Evolutionary conservation across 2,888 invertebrate species (phyloP).

Genomic region (Tuta absoluta): DNA sequence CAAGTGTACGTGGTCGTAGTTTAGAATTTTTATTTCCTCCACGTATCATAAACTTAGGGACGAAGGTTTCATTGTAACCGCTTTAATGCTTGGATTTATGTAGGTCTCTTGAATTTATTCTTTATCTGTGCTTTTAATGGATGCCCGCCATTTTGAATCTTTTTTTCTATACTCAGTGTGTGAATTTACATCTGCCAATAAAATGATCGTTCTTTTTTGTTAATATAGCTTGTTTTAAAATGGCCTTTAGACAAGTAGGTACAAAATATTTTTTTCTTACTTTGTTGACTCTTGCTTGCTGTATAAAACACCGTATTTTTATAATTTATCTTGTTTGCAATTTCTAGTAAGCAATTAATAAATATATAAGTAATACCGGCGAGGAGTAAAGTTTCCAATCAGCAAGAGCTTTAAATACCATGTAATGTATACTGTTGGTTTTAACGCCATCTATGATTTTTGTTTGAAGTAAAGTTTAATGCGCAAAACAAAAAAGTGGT

Average conservation of each 20-base stretch:
- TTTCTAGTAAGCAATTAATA: neutral
- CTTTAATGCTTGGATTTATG: slow-evolving; percentile 28
- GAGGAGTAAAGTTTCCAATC: neutral
- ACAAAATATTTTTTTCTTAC: too few species aligned
- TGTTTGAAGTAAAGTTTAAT: too few species aligned
- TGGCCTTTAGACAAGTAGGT: too few species aligned
- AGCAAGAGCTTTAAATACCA: neutral
- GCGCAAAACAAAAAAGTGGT: too few species aligned
- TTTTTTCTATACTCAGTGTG: slow-evolving; percentile 25
- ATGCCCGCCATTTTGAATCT: slow-evolving; percentile 20
- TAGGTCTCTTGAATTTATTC: slow-evolving; percentile 23
- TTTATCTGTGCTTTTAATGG: slow-evolving; percentile 30
- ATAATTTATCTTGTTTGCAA: neutral
- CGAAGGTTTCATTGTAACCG: slow-evolving; percentile 32
- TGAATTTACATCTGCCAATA: slow-evolving; percentile 24
- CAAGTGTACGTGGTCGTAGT: slow-evolving; percentile 34
- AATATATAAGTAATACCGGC: neutral
- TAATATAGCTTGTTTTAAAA: too few species aligned
- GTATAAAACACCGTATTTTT: neutral
- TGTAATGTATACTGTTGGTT: too few species aligned
- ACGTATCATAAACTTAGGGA: slow-evolving; percentile 35
- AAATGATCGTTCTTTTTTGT: neutral
- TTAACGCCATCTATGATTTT: too few species aligned
- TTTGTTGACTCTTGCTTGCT: too few species aligned
- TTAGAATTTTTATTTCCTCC: slow-evolving; percentile 40